These are phyloP conservation scores for Sarcophaga caerulescens DNA, from an alignment of 2,888 invertebrate genomes.

Conservation along the genomic window DNA sequence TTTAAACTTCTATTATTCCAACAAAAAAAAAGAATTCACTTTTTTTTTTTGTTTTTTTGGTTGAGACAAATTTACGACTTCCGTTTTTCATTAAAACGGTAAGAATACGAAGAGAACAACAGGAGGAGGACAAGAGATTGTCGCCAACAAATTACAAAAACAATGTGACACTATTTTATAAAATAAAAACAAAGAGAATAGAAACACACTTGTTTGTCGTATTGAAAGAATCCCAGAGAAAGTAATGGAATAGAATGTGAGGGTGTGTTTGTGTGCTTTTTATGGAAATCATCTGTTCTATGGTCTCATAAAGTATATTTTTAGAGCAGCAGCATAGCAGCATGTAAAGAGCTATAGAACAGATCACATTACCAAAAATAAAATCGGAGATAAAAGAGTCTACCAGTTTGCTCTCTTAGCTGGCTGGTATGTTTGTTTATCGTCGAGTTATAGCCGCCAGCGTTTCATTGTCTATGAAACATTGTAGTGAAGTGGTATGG, in stretches of 20 bases:
- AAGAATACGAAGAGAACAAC: neutral
- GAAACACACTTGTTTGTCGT: neutral
- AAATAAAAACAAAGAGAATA: neutral
- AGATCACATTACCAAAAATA: conserved; percentile 64
- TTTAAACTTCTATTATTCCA: neutral
- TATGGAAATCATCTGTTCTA: conserved; percentile 11
- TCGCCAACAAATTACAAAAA: conserved; percentile 24
- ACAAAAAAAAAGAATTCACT: conserved; percentile 19
- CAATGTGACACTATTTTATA: neutral
- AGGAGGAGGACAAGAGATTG: neutral
- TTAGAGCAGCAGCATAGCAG: neutral
- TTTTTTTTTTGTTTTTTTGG: conserved; percentile 61
- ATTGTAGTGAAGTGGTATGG: neutral
- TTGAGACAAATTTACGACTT: conserved; percentile 70
- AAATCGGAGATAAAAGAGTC: conserved; percentile 48
- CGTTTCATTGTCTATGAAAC: conserved; percentile 1
- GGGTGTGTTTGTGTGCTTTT: neutral
- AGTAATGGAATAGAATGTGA: neutral
- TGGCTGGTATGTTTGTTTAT: conserved; percentile 14
- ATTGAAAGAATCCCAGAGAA: neutral
- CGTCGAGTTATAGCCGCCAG: conserved; percentile 49
- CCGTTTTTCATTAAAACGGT: conserved; percentile 63
- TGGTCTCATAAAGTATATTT: conserved; percentile 54
- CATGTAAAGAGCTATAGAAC: conserved; percentile 16
- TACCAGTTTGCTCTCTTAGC: conserved; percentile 12